Evolutionary conservation across 2,888 invertebrate species (phyloP).

Genomic region (Darwinula stevensoni): DNA sequence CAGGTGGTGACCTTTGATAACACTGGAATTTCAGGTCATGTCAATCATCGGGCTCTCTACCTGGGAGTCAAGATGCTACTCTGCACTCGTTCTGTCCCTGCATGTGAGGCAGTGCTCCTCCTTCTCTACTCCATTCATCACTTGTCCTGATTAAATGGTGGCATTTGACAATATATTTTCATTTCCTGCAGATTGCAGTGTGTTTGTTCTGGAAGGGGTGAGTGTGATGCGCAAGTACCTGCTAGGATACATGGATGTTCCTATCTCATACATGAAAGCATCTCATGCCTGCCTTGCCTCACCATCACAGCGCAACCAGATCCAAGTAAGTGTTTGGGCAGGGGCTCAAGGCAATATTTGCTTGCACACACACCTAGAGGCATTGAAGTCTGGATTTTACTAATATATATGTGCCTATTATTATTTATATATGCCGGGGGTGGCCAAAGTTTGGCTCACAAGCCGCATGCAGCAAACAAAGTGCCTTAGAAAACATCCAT

Average conservation of each 20-base stretch:
- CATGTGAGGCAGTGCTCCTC: no score
- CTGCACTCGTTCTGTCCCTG: neutral
- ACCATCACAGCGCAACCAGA: neutral
- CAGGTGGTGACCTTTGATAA: slow-evolving; percentile 68
- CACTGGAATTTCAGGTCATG: slow-evolving; percentile 68
- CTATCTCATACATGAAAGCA: slow-evolving; percentile 31
- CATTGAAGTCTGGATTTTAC: no score
- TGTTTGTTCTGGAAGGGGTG: slow-evolving; percentile 55
- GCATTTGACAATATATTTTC: slow-evolving; percentile 4
- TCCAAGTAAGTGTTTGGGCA: neutral
- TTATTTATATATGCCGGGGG: no score
- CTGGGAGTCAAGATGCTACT: neutral
- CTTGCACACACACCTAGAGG: no score
- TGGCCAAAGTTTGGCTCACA: no score
- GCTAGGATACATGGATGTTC: slow-evolving; percentile 48
- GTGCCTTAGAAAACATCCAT: no score
- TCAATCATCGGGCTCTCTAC: slow-evolving; percentile 43
- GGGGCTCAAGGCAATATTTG: no score
- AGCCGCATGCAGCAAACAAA: no score
- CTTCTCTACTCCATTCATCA: no score
- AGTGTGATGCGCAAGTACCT: slow-evolving; percentile 61
- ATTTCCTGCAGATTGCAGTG: slow-evolving; percentile 34
- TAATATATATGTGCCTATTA: no score
- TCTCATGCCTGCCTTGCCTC: slow-evolving; percentile 8
- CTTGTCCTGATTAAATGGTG: no score